Conservation (phyloP, 2,113 vertebrate species). For the Corvus hawaiiensis region DNA sequence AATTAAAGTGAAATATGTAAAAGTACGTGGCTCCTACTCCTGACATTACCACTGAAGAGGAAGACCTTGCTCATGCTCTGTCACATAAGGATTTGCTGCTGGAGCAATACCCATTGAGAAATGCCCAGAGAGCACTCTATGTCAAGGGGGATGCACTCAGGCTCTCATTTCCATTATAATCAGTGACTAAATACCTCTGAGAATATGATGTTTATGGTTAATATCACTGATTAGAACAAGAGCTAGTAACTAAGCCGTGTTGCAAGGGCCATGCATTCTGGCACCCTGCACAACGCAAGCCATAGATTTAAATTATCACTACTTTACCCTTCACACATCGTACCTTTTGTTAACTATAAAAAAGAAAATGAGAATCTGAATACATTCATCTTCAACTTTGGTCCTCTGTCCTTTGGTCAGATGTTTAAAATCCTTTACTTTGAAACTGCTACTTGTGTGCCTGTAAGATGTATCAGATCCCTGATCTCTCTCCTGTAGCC, state of each 20-base stretch:
- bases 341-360: background rate
- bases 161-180: background rate
- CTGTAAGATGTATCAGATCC: background rate
- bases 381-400: background rate
- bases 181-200: background rate
- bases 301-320: background rate
- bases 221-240: background rate
- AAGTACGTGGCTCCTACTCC: background rate
- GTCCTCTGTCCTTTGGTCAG: background rate
- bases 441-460: background rate
- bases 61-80: background rate
- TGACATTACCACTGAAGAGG: background rate
- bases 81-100: background rate
- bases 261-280: background rate
- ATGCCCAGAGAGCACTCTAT: background rate
- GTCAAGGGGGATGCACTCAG: background rate
- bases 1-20: background rate
- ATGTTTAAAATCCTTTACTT: background rate
- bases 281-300: background rate
- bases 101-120: background rate
- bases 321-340: background rate
- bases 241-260: background rate
- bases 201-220: background rate
- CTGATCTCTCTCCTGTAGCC: background rate
- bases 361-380: background rate